A percentile compares a stretch with the other conserved stretches of the same genome.
Evolutionary conservation across 2,113 vertebrate genomes (phyloP).

Genomic region (Lasiurus borealis): DNA sequence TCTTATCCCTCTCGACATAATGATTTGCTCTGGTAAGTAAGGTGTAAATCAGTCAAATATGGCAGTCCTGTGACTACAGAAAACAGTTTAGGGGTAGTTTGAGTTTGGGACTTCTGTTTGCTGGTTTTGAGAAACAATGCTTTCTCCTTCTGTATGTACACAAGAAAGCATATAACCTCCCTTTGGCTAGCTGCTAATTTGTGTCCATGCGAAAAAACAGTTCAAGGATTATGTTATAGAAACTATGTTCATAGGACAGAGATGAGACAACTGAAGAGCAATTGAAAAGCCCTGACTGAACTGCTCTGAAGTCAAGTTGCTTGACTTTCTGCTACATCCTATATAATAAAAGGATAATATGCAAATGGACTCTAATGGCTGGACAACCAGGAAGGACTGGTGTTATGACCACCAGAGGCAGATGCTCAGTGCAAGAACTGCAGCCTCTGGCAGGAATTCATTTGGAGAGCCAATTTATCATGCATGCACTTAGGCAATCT

Average conservation of each 20-base stretch:
- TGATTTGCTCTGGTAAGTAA: constrained; percentile 11
- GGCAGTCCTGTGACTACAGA: not conserved
- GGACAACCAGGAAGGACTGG: too few relatives aligned
- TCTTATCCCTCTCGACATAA: not conserved
- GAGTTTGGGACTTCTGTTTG: not conserved
- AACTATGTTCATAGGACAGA: not conserved
- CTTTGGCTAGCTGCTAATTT: constrained; percentile 31
- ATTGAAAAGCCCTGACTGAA: not conserved
- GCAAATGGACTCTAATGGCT: too few relatives aligned
- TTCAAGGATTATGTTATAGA: not conserved
- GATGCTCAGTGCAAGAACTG: too few relatives aligned
- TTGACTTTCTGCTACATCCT: constrained; percentile 11
- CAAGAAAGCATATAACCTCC: constrained; percentile 20
- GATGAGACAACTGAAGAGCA: constrained; percentile 1
- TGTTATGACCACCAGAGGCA: too few relatives aligned
- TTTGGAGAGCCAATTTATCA: not conserved
- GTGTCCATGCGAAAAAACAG: not conserved
- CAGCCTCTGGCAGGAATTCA: not conserved
- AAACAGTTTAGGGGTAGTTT: not conserved
- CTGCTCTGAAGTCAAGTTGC: not conserved
- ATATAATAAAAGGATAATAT: too few relatives aligned
- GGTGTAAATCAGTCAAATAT: not conserved
- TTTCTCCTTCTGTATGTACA: not conserved
- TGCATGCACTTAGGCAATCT: not conserved
- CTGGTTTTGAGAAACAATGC: constrained; percentile 52